Evolutionary conservation across 37 sponge, comb jelly and placozoan species (phyloP).

Genomic region (Crambe crambe): DNA sequence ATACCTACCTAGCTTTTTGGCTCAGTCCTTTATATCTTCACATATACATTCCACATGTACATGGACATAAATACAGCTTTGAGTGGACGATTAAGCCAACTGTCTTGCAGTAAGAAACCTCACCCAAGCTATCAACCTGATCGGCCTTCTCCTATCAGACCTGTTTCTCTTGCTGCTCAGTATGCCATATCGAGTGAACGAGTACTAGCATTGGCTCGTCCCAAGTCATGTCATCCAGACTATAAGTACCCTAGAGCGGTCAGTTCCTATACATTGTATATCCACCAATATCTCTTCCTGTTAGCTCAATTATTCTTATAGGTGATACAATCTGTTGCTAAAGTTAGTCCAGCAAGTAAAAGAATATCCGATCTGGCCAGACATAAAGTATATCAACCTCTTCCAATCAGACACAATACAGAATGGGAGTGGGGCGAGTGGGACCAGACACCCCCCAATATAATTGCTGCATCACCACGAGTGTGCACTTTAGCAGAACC

Average conservation of each 20-base stretch:
- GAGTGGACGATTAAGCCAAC: constrained; percentile 55
- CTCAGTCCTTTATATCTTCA: neutral
- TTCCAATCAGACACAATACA: constrained; percentile 50
- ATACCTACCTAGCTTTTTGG: neutral
- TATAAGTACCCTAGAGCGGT: constrained; percentile 57
- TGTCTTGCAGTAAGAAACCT: constrained; percentile 44
- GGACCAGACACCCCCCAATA: neutral
- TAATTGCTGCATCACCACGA: neutral
- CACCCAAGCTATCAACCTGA: neutral
- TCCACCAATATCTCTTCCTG: too few relatives aligned
- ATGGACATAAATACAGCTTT: too few relatives aligned
- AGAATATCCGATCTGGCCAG: constrained; percentile 40
- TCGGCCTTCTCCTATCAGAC: neutral
- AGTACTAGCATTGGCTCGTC: constrained; percentile 30
- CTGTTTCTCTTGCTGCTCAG: constrained; percentile 14
- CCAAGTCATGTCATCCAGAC: constrained; percentile 54
- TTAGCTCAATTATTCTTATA: too few relatives aligned
- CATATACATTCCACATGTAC: neutral
- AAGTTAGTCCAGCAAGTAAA: too few relatives aligned
- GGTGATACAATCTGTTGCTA: too few relatives aligned
- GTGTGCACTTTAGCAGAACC: constrained; percentile 43
- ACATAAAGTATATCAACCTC: constrained; percentile 65
- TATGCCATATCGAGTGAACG: constrained; percentile 49
- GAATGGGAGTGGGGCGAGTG: constrained; percentile 88
- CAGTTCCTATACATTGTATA: too few relatives aligned